phyloP scores from a whole-genome alignment of 2,113 vertebrate species.

The Vanacampus margaritifer region DNA sequence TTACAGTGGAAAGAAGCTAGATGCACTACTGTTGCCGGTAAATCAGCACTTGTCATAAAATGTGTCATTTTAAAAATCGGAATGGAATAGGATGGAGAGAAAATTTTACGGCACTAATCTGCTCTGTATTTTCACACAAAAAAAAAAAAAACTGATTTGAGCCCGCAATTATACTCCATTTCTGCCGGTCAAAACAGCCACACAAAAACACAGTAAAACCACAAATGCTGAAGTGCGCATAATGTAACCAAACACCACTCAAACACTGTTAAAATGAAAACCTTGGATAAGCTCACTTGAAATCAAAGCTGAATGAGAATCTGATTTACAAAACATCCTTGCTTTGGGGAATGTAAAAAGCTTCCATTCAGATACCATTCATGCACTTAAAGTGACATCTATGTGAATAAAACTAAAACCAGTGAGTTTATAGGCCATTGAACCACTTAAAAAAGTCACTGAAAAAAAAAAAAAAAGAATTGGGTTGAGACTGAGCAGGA shows the following conservation, averaged over 20 bases:
- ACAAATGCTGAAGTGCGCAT: slow-evolving; percentile 1
- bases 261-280: slow-evolving; percentile 19
- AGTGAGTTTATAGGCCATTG: slow-evolving; percentile 2
- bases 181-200: background rate
- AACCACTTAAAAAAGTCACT: slow-evolving; percentile 11
- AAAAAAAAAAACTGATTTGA: no score
- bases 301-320: slow-evolving; percentile 10
- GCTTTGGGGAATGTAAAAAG: slow-evolving; percentile 13
- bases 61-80: background rate
- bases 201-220: slow-evolving; percentile 19
- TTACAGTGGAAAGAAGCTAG: background rate
- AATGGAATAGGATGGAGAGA: no score
- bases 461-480: slow-evolving; percentile 14
- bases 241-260: background rate
- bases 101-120: no score
- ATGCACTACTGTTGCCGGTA: background rate
- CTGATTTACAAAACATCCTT: slow-evolving; percentile 28
- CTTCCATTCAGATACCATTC: background rate
- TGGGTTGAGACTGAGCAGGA: slow-evolving; percentile 4
- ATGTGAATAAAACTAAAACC: slow-evolving; percentile 21
- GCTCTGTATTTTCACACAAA: no score
- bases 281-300: slow-evolving; percentile 19
- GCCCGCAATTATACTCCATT: background rate
- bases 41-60: background rate
- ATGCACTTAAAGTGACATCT: background rate